These are phyloP conservation scores for Hartigia nigra DNA, from an alignment of 2,888 invertebrate species.

Conservation along the genomic window DNA sequence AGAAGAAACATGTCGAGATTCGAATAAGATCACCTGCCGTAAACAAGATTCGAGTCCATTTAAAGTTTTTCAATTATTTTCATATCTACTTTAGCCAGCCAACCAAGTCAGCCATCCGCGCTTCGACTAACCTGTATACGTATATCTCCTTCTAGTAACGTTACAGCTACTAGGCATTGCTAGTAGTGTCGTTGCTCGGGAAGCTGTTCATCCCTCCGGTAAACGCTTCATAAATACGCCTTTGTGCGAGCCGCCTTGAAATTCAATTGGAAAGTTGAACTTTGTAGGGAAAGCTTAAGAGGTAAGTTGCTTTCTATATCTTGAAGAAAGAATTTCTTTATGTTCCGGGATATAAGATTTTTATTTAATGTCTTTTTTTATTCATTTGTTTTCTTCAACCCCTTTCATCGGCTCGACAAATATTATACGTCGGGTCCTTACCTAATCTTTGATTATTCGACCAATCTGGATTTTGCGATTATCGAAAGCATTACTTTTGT, in stretches of 20 bases:
- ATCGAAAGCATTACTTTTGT: not conserved
- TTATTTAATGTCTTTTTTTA: not conserved
- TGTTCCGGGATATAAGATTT: not conserved
- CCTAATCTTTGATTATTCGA: not conserved
- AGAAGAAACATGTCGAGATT: not conserved
- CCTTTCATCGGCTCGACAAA: not conserved
- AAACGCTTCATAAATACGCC: conserved; percentile 55
- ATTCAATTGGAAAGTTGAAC: conserved; percentile 55
- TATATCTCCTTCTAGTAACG: not conserved
- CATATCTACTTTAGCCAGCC: conserved; percentile 37
- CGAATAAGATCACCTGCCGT: conserved; percentile 9
- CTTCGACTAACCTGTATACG: conserved; percentile 10
- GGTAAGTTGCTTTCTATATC: not conserved
- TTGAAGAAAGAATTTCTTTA: not conserved
- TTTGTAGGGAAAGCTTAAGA: conserved; percentile 24
- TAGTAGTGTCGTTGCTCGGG: conserved; percentile 13
- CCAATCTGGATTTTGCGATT: not conserved
- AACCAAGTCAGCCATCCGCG: not conserved
- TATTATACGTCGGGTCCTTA: not conserved
- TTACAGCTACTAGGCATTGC: not conserved
- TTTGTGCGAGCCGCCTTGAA: conserved; percentile 48
- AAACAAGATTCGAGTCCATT: conserved; percentile 47
- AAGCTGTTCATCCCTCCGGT: conserved; percentile 30
- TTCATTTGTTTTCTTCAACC: not conserved
- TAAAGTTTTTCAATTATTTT: conserved; percentile 58